These are phyloP conservation scores for Melanitta fusca DNA, from an alignment of 2,797 vertebrate species.

Conservation along the genomic window DNA sequence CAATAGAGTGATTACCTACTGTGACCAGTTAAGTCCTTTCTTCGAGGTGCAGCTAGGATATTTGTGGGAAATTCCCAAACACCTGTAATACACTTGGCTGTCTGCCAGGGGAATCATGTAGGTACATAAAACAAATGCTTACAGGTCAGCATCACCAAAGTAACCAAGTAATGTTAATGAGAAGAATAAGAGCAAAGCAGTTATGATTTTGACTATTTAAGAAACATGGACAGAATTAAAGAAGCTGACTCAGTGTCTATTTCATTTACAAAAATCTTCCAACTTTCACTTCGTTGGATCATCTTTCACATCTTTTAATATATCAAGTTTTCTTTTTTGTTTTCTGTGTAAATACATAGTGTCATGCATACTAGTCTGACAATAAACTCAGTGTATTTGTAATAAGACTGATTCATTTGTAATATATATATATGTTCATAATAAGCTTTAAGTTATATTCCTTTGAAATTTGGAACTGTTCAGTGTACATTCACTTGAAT, in stretches of 20 bases:
- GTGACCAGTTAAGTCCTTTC: background rate
- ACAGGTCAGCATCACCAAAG: background rate
- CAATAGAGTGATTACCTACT: background rate
- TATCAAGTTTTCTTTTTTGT: background rate
- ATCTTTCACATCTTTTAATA: background rate
- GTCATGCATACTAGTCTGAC: background rate
- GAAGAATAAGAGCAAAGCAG: background rate
- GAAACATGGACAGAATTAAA: background rate
- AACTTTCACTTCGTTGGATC: background rate
- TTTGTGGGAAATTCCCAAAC: slow-evolving; percentile 7
- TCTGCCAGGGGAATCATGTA: background rate
- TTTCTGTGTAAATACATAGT: background rate
- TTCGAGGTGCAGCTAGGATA: background rate
- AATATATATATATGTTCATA: background rate
- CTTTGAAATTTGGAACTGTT: background rate
- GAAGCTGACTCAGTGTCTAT: background rate
- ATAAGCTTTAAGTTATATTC: background rate
- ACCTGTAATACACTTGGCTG: background rate
- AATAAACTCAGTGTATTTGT: background rate
- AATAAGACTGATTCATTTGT: background rate
- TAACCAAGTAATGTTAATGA: background rate
- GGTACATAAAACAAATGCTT: background rate
- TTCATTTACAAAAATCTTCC: background rate
- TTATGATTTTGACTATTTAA: background rate
- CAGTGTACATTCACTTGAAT: background rate